Base-by-base conservation (phyloP, 2,888 invertebrate species). In the Protonemura montana region DNA sequence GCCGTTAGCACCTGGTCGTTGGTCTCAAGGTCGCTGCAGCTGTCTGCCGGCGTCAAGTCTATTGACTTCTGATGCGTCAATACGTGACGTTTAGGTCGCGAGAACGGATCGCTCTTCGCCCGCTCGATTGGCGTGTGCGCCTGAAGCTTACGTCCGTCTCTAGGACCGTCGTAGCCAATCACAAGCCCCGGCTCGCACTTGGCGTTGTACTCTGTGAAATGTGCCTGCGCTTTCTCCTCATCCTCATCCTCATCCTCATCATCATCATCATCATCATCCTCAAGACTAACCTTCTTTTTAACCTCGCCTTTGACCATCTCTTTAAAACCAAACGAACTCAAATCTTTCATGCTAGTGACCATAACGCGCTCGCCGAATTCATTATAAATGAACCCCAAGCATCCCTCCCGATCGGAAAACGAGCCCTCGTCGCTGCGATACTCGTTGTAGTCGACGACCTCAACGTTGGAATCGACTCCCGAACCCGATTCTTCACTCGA, bases 41-140 rank as follows among this genome's bases (percentile, higher is more conserved):
- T 96, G 91, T 96, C 97, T 0, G 96, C 96, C 3, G 96, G 96
- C 0, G 97, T 96, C 35, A 97, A 91, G 90, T 97, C 97, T 87
- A 97, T 96, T 0, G 96, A 96, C 90, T 97, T 96, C 89, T 97
- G 97, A 91, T 97, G 97, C 95, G 95, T 97, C 29, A 97, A 90
- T 35, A 96, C 94, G 91, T 96, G 95, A 26, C 96, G 93, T n/a
- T 96, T 93, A 35, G 87, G 77, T 10, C 1, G 95, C 94, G 89
- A 94, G 95, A 3, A 96, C 0, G 97, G 97, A 92, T 97, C 97
- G 89, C 97, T 97, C 90, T 97, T 97, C 3, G 97, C 97, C 88
- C 97, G 93, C 90, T 96, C 97, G 0, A 96, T 96, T 0, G 95
- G 95, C 29, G 95, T 94, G 90, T 95, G 96, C 6, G 93, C 92